Percentiles rank a stretch among this genome's conserved stretches.
Evolutionary conservation across 2,797 vertebrate species (phyloP).

Genomic region (Ptychobarbus kaznakovi): DNA sequence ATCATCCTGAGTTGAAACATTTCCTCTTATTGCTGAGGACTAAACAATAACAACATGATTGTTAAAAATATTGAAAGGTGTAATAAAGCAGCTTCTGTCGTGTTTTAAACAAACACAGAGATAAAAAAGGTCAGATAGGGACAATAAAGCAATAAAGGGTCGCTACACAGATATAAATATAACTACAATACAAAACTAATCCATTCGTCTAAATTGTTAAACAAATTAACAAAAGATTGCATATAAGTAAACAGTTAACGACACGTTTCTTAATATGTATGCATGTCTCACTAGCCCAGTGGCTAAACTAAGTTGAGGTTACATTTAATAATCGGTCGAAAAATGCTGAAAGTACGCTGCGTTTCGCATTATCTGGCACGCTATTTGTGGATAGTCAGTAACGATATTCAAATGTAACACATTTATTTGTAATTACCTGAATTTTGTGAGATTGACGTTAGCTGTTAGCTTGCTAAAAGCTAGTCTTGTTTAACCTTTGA

Average conservation of each 20-base stretch:
- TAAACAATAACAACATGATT: neutral
- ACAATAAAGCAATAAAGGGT: neutral
- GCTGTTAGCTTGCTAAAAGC: slow-evolving; percentile 21
- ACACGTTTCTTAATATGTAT: neutral
- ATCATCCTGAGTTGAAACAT: neutral
- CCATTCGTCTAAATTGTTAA: neutral
- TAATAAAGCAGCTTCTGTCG: neutral
- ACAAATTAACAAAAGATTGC: neutral
- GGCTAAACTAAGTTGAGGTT: neutral
- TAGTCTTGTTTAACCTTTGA: slow-evolving; percentile 38
- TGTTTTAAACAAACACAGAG: neutral
- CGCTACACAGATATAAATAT: neutral
- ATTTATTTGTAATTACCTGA: slow-evolving; percentile 42
- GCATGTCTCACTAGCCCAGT: neutral
- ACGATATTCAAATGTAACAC: neutral
- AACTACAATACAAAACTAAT: neutral
- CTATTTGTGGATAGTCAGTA: neutral
- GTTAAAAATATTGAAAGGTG: neutral
- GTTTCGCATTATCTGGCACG: neutral
- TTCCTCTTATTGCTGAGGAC: neutral
- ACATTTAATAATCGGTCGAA: neutral
- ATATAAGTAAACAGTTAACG: neutral
- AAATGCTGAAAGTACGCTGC: neutral
- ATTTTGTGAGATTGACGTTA: slow-evolving; percentile 29
- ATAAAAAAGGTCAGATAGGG: neutral